Percentiles rank a stretch among this genome's conserved stretches.
These are phyloP conservation scores for Peromyscus eremicus DNA, from an alignment of 2,797 vertebrate species.

Conservation along the genomic window DNA sequence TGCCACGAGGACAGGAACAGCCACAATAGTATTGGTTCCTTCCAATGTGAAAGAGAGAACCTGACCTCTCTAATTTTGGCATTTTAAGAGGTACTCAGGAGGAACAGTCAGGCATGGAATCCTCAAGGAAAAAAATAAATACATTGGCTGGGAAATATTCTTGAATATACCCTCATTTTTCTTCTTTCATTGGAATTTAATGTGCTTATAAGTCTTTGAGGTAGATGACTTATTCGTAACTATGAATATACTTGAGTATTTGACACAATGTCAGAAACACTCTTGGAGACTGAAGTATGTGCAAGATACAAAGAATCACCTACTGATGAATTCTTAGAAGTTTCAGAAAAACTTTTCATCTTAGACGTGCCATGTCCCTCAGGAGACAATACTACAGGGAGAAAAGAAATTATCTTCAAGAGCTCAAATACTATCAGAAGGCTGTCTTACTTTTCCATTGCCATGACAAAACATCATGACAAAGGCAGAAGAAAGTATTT, in stretches of 20 bases:
- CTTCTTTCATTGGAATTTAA: constrained; percentile 88
- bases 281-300: constrained; percentile 89
- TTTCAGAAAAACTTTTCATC: constrained; percentile 92
- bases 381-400: constrained; percentile 88
- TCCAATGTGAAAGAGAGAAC: constrained; percentile 42
- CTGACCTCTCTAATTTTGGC: not conserved
- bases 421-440: constrained; percentile 44
- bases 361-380: constrained; percentile 91
- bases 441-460: not conserved
- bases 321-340: constrained; percentile 92
- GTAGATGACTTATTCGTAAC: constrained; percentile 87
- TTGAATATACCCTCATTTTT: constrained; percentile 93
- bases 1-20: constrained; percentile 4
- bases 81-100: constrained; percentile 6
- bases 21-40: not conserved
- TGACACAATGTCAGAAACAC: constrained; percentile 81
- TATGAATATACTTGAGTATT: constrained; percentile 85
- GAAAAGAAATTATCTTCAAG: constrained; percentile 62
- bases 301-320: constrained; percentile 89
- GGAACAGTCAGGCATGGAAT: not conserved
- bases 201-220: constrained; percentile 87
- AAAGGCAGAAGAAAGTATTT: not conserved
- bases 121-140: constrained; percentile 53
- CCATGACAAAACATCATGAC: not conserved
- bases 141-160: constrained; percentile 57